Conservation (phyloP, 2,888 invertebrate genomes). For the Marasmarcha lunaedactyla region DNA sequence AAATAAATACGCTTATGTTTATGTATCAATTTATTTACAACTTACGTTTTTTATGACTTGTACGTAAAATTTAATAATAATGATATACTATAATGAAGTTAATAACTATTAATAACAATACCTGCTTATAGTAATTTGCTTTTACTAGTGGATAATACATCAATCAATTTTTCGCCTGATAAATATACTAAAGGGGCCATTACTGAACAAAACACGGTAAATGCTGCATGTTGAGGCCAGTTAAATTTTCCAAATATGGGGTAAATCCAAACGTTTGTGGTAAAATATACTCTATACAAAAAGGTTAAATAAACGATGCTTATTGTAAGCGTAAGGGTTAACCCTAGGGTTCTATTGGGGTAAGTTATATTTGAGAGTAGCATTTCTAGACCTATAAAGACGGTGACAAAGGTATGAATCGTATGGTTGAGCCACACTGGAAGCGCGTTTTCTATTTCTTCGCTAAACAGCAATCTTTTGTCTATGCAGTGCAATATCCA, state of each 20-base stretch:
- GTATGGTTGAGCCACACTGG: slow-evolving; percentile 92
- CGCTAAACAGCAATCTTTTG: slow-evolving; percentile 89
- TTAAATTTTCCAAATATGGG: slow-evolving; percentile 84
- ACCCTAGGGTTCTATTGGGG: slow-evolving; percentile 74
- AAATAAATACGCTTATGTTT: too few relatives aligned
- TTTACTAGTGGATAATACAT: too few relatives aligned
- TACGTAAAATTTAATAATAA: too few relatives aligned
- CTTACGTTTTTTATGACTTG: too few relatives aligned
- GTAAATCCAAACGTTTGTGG: slow-evolving; percentile 88
- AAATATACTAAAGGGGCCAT: too few relatives aligned
- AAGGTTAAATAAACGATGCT: slow-evolving; percentile 77
- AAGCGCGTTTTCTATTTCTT: slow-evolving; percentile 80
- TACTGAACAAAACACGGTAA: too few relatives aligned
- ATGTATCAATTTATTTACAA: too few relatives aligned
- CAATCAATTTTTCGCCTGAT: too few relatives aligned
- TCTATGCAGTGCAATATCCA: slow-evolving; percentile 88
- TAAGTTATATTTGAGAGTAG: slow-evolving; percentile 77
- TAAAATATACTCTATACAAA: slow-evolving; percentile 76
- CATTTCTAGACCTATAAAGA: slow-evolving; percentile 82
- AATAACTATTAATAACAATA: too few relatives aligned
- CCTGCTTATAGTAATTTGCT: too few relatives aligned
- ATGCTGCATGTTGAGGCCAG: too few relatives aligned
- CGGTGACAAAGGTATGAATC: slow-evolving; percentile 85
- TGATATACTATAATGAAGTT: too few relatives aligned
- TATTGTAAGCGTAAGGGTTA: slow-evolving; percentile 68